Conservation (phyloP, 2,113 vertebrate genomes). For the Turdus rufiventris region DNA sequence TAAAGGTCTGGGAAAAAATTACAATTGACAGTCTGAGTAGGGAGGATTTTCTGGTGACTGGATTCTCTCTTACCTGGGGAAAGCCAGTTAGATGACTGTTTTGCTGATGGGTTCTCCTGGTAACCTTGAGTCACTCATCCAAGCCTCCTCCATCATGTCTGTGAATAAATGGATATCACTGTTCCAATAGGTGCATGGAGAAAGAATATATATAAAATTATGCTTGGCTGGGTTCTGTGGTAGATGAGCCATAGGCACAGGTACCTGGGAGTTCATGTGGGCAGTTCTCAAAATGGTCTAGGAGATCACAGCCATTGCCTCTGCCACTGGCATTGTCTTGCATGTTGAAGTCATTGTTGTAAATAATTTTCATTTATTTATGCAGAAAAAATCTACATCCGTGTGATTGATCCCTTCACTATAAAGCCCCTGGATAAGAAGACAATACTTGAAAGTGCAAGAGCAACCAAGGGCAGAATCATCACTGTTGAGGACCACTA, state of each 20-base stretch:
- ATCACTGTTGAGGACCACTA: constrained; percentile 95
- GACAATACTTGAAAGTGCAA: constrained; percentile 85
- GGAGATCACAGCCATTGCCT: background rate
- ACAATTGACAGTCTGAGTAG: background rate
- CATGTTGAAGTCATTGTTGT: background rate
- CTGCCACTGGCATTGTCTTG: background rate
- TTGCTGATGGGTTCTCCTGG: background rate
- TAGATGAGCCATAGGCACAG: background rate
- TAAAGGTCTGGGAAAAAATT: background rate
- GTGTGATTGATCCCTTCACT: constrained; percentile 91
- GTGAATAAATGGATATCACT: background rate
- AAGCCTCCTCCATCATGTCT: background rate
- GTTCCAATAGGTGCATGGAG: background rate
- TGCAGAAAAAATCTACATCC: constrained; percentile 84
- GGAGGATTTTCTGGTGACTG: background rate
- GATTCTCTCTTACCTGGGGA: background rate
- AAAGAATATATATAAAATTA: background rate
- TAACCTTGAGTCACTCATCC: background rate
- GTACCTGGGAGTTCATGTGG: background rate
- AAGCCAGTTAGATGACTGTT: background rate
- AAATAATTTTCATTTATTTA: background rate
- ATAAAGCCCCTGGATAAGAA: constrained; percentile 92
- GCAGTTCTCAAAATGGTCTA: background rate
- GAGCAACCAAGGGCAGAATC: constrained; percentile 87
- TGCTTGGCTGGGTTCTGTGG: background rate